Conservation (phyloP, 2,888 invertebrate species). For the Apocheima hispidaria region DNA sequence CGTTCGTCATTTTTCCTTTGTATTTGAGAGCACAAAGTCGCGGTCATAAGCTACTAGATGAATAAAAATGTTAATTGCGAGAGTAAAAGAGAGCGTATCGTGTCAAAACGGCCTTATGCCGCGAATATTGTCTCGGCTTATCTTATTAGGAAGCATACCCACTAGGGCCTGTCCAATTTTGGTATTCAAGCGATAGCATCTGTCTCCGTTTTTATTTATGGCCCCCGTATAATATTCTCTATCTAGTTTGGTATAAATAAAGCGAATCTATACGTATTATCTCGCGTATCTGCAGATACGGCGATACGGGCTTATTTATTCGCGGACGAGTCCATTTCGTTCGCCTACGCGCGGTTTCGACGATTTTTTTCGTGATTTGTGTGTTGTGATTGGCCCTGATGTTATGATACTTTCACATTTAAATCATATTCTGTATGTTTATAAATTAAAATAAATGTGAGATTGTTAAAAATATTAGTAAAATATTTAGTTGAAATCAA, state of each 20-base stretch:
- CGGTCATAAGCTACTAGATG: no score
- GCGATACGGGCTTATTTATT: slow-evolving; percentile 66
- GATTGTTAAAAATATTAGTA: no score
- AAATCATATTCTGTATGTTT: not conserved
- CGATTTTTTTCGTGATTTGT: slow-evolving; percentile 28
- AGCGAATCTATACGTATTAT: slow-evolving; percentile 64
- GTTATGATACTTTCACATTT: not conserved
- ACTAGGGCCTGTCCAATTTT: slow-evolving; percentile 59
- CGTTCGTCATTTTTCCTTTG: no score
- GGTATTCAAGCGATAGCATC: slow-evolving; percentile 61
- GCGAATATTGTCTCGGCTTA: slow-evolving; percentile 48
- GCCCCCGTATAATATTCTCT: slow-evolving; percentile 61
- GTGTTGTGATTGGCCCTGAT: not conserved
- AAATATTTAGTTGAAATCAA: no score
- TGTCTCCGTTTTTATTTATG: slow-evolving; percentile 74
- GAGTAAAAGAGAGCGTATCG: no score
- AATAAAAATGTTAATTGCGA: no score
- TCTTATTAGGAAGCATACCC: slow-evolving; percentile 53
- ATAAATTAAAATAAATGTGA: no score
- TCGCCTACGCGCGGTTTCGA: slow-evolving; percentile 47
- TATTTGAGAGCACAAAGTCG: no score
- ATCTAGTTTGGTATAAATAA: slow-evolving; percentile 69
- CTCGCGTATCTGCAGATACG: slow-evolving; percentile 61
- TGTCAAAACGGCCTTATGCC: slow-evolving; percentile 36
- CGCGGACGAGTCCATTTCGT: slow-evolving; percentile 48